A percentile compares a stretch with the other conserved stretches of the same genome.
Evolutionary conservation across 1,140 invertebrate species (phyloP).

Genomic region (Drosophila prosaltans): DNA sequence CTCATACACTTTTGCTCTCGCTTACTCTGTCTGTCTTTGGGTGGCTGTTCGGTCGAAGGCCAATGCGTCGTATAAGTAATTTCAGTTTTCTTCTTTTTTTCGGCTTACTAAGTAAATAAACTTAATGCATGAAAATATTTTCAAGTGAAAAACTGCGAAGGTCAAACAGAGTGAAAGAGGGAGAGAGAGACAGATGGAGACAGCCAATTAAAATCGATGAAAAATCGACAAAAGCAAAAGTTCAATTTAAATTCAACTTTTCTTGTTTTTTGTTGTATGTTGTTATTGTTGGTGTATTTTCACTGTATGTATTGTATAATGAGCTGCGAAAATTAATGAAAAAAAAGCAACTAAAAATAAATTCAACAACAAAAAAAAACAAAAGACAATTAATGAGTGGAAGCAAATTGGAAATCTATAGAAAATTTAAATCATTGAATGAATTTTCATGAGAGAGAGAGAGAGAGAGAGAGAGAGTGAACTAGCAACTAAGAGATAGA

Average conservation of each 20-base stretch:
- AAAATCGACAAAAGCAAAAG: conserved; percentile 41
- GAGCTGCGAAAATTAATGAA: conserved; percentile 65
- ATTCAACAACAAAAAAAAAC: conserved; percentile 39
- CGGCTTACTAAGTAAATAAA: conserved; percentile 68
- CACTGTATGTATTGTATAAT: conserved; percentile 48
- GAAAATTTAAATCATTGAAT: conserved; percentile 16
- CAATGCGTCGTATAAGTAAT: conserved; percentile 66
- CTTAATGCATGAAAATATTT: conserved; percentile 53
- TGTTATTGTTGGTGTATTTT: conserved; percentile 1
- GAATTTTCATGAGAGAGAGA: not conserved
- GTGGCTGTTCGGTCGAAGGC: conserved; percentile 29
- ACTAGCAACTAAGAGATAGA: not conserved
- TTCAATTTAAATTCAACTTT: conserved; percentile 29
- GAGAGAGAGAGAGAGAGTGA: not conserved
- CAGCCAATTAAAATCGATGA: conserved; percentile 57
- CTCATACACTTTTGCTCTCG: not conserved
- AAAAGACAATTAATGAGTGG: conserved; percentile 64
- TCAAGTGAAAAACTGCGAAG: conserved; percentile 55
- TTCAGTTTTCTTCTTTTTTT: conserved; percentile 36
- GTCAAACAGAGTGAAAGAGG: conserved; percentile 26
- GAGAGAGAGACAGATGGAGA: not conserved
- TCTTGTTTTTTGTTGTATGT: conserved; percentile 8
- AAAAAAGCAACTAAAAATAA: conserved; percentile 53
- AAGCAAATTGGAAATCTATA: conserved; percentile 51
- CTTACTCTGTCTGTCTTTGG: not conserved